These are phyloP conservation scores for Gavialis gangeticus DNA, from an alignment of 2,113 vertebrate genomes.

Conservation along the genomic window DNA sequence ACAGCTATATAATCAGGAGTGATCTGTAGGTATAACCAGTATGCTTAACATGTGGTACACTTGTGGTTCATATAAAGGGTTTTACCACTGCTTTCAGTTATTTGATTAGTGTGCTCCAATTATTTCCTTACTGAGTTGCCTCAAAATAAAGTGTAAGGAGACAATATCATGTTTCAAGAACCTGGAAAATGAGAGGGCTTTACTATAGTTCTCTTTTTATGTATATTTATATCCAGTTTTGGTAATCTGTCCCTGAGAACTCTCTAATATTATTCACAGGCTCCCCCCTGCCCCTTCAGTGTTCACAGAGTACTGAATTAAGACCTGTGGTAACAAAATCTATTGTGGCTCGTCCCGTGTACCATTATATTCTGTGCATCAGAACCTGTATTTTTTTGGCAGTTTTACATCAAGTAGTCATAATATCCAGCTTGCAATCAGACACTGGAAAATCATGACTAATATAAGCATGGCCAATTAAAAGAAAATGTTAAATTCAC, in stretches of 20 bases:
- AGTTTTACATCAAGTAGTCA: neutral
- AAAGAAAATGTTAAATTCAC: neutral
- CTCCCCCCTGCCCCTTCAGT: neutral
- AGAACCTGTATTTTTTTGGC: neutral
- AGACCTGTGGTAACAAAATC: neutral
- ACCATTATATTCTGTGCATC: neutral
- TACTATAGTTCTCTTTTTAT: slow-evolving; percentile 28
- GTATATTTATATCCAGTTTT: neutral
- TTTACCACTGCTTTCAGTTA: slow-evolving; percentile 9
- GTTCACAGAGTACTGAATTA: neutral
- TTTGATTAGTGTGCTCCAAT: neutral
- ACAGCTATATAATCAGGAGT: neutral
- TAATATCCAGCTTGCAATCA: neutral
- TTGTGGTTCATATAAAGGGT: slow-evolving; percentile 8
- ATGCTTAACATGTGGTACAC: neutral
- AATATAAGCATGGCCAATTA: neutral
- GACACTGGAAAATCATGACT: neutral
- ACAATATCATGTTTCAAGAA: neutral
- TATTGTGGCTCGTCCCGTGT: neutral
- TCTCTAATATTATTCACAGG: neutral
- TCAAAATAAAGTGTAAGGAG: neutral
- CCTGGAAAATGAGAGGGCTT: neutral
- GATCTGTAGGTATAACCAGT: neutral
- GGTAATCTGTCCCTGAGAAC: slow-evolving; percentile 1
- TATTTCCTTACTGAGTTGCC: neutral